These are phyloP conservation scores for Drosophila kambysellisi DNA, from an alignment of 2,888 invertebrate species.

Conservation along the genomic window DNA sequence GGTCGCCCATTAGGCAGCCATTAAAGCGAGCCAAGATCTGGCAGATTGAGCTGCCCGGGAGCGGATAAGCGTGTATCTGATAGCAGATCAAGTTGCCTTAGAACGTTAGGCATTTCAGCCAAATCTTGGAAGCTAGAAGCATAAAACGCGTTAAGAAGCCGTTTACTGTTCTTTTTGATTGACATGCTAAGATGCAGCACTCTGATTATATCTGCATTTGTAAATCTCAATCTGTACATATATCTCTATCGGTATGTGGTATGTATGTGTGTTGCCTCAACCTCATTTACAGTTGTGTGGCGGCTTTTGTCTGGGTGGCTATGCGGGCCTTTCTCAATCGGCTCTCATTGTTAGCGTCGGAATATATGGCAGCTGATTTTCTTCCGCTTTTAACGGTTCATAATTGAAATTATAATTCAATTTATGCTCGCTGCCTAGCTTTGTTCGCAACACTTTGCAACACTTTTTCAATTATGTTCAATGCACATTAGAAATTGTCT, in stretches of 20 bases:
- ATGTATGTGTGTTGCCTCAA: constrained; percentile 47
- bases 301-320: constrained; percentile 30
- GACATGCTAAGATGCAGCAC: constrained; percentile 65
- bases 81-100: constrained; percentile 30
- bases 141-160: constrained; percentile 50
- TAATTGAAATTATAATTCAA: constrained; percentile 81
- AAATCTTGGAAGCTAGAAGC: constrained; percentile 21
- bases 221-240: constrained; percentile 27
- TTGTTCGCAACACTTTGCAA: constrained; percentile 68
- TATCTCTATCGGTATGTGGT: constrained; percentile 26
- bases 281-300: constrained; percentile 75
- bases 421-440: constrained; percentile 49
- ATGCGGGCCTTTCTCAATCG: constrained; percentile 59
- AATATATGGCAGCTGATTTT: constrained; percentile 51
- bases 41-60: constrained; percentile 32
- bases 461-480: constrained; percentile 75
- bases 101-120: constrained; percentile 42
- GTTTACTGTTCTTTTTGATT: constrained; percentile 72
- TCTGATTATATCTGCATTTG: constrained; percentile 46
- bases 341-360: constrained; percentile 57
- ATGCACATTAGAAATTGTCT: constrained; percentile 69
- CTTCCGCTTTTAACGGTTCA: constrained; percentile 80
- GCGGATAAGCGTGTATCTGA: constrained; percentile 25
- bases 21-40: constrained; percentile 59
- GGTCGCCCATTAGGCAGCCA: constrained; percentile 56